Evolutionary conservation across 2,113 vertebrate species (phyloP), one percentile per base, ranked within the genome.

Genomic region (Odontophorus gujanensis): DNA sequence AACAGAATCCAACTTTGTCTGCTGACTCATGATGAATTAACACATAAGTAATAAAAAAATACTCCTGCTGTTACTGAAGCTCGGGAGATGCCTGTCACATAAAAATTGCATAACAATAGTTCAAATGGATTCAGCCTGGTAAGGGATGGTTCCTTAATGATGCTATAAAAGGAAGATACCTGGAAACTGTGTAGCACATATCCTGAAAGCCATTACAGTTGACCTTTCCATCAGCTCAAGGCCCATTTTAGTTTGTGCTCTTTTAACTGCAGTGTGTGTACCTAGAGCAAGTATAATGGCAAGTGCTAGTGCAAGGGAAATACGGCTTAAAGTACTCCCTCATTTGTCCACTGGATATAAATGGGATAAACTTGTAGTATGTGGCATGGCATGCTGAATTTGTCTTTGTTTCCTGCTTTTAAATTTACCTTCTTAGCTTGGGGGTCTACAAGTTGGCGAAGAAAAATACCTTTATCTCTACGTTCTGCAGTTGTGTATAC

Each of bases 91-190:
- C 61, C 67, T 67, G 30, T n/a, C 53, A 38, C 7, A 2, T 13
- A 48, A 7, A 38, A 62, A 34, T 36, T 2, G 1, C 0, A 1
- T 71, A 47, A 51, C 7, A 58, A 30, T 59, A 59, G 26, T 47
- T 86, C 62, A 38, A 20, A 22, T 62, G 1, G 30, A n/a, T 71
- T 45, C 8, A 80, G 28, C 15, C 51, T 47, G n/a, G 9, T 72
- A 34, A 80, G 30, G 16, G 36, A 38, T 38, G 38, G 8, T 14
- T 57, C 55, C 14, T 53, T 32, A 72, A 67, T 32, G 30, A 72
- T 84, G 67, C 43, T 48, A 2, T 34, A 22, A 30, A 59, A 47
- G 25, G 45, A 61, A 45, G 40, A 50, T 13, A 50, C 26, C 6
- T 26, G 13, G 40, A 45, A 79, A 47, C 25, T 51, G n/a, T 47